Percentiles rank a stretch among this genome's conserved stretches.
These are phyloP conservation scores for Notothenia rossii DNA, from an alignment of 2,113 vertebrate species.

Conservation along the genomic window DNA sequence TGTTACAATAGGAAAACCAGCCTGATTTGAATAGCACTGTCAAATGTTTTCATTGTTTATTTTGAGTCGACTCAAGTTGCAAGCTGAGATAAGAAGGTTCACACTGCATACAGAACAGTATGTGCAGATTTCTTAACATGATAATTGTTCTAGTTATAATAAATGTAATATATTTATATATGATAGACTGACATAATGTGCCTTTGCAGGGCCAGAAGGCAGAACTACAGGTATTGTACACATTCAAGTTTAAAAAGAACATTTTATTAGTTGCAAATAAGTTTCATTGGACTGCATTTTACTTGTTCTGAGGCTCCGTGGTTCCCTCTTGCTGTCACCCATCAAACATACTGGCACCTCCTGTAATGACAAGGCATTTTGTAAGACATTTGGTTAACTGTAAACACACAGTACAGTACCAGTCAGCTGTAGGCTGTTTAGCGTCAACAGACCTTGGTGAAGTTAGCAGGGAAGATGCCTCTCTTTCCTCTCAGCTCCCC, in stretches of 20 bases:
- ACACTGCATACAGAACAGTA: not conserved
- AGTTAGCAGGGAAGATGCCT: conserved; percentile 87
- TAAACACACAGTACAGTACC: not conserved
- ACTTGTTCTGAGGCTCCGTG: conserved; percentile 83
- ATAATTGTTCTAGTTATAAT: too few species aligned
- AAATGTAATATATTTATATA: too few species aligned
- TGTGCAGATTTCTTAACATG: not conserved
- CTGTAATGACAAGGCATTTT: conserved; percentile 60
- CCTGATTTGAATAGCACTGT: not conserved
- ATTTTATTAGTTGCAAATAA: not conserved
- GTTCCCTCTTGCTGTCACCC: conserved; percentile 77
- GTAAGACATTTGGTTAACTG: not conserved
- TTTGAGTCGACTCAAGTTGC: not conserved
- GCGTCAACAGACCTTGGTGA: conserved; percentile 81
- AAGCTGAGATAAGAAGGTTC: not conserved
- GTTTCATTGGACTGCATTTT: conserved; percentile 23
- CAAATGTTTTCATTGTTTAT: not conserved
- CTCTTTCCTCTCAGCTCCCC: conserved; percentile 83
- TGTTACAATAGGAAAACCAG: not conserved
- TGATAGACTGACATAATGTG: too few species aligned
- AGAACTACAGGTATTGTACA: not conserved
- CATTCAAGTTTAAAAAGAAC: not conserved
- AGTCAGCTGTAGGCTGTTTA: not conserved
- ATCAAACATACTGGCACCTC: conserved; percentile 81
- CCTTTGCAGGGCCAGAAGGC: not conserved